Base-by-base conservation (phyloP, 2,888 invertebrate species). In the Drosophila setosimentum region DNA sequence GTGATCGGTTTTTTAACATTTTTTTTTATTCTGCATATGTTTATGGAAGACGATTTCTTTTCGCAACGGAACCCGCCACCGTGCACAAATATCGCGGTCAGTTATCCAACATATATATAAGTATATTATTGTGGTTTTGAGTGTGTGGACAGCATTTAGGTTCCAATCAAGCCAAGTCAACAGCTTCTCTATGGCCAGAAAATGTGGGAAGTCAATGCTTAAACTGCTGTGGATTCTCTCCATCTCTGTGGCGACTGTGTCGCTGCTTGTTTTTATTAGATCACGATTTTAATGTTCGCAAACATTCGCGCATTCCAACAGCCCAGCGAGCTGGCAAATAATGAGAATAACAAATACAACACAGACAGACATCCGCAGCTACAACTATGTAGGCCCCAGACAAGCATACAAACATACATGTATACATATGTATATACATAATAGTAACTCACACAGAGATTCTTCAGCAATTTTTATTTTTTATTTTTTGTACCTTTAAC, bases 231-330 rank as follows among this genome's bases (percentile, higher is more conserved):
- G 61, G 75, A 79, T 74, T 85, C 65, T 64, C 80, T 61, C 27
- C 32, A 35, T 50, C 57, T 50, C 10, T 54, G 2, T 7, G 2
- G 3, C 21, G 21, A 45, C 24, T 30, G 24, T 72, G 66, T 68
- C 62, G 48, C 60, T 72, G 74, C 63, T 70, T 71, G 50, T 75
- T 86, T 80, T 82, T 91, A 92, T 89, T 91, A 86, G 92, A 92
- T 91, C 92, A 92, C 91, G 91, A 91, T 92, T 91, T 85, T 81
- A 87, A 86, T 90, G 91, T 92, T 88, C 73, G 87, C 85, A 88
- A 89, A 89, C 84, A 84, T 82, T 87, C 76, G 90, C 87, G 88
- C 87, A 87, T 87, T 80, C 90, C 86, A 76, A 71, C 73, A 68
- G 62, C 70, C 64, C 70, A 71, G 49, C 67, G 42, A 68, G 69